Base-by-base conservation (phyloP, 2,113 vertebrate species). In the Ifrita kowaldi region DNA sequence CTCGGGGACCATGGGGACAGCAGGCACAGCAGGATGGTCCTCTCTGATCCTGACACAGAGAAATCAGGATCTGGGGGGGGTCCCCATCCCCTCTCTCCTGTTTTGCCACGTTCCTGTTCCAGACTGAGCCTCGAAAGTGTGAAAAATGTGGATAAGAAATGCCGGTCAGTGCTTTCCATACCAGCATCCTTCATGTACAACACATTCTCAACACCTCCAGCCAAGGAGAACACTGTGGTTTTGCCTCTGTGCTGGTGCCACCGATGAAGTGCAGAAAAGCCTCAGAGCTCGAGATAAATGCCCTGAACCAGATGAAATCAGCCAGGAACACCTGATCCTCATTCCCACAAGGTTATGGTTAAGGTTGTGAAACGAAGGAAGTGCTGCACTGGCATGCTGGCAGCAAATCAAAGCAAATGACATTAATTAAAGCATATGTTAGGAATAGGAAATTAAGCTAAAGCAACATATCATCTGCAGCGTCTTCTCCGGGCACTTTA, bases 371-470 rank as follows among this genome's bases (percentile, higher is more conserved):
- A 97, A 84, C 1, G 41, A 91, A 97, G 93, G 90, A 97, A 95
- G 92, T 95, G 89, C 87, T 0, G 63, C 53, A 17, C 60, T 96
- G 96, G 83, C 94, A 96, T 47, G 88, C 87, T 97, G 96, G 96
- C 97, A 96, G 95, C 89, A 71, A 96, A 96, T 97, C 95, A 96
- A 93, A 97, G 89, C 83, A 53, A 94, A 78, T 94, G 91, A 97
- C 92, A 90, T 90, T 95, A 94, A 97, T 97, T 96, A 97, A 95
- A 91, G 93, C 92, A 56, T 46, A 92, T 89, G 89, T 94, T 94
- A 93, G 91, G 86, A 92, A 90, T 94, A 94, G 96, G 92, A 96
- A 96, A 96, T 96, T 71, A 91, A 57, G 78, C 95, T 96, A 95
- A 95, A 91, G 89, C 75, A 96, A 97, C 91, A 88, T 97, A 95